Conservation (phyloP, 1,140 invertebrate species). For the Nasonia vitripennis region DNA sequence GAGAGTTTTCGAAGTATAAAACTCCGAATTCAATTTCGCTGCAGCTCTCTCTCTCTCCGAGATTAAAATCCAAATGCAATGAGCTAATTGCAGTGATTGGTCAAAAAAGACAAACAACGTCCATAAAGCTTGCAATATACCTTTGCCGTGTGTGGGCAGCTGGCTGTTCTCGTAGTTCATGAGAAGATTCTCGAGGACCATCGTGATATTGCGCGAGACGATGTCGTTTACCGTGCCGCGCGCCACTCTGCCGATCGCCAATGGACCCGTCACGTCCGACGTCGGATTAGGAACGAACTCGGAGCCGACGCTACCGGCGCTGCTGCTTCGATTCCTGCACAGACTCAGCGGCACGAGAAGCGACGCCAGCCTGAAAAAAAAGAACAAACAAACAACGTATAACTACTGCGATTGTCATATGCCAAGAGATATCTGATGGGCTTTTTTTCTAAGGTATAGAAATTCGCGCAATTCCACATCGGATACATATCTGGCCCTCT, state of each 20-base stretch:
- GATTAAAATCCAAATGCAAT: too few relatives aligned
- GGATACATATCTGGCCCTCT: too few relatives aligned
- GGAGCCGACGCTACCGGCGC: slow-evolving; percentile 26
- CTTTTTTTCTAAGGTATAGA: neutral
- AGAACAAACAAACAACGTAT: neutral
- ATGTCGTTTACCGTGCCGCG: slow-evolving; percentile 80
- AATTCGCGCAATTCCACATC: too few relatives aligned
- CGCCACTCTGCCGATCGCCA: slow-evolving; percentile 61
- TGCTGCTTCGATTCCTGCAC: slow-evolving; percentile 62
- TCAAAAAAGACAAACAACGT: too few relatives aligned
- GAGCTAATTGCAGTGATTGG: too few relatives aligned
- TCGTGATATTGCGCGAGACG: slow-evolving; percentile 87
- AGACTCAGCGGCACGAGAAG: slow-evolving; percentile 58
- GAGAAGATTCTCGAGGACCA: slow-evolving; percentile 88
- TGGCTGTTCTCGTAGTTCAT: slow-evolving; percentile 94
- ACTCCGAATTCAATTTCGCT: neutral
- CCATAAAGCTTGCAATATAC: slow-evolving; percentile 67
- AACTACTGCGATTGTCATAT: neutral
- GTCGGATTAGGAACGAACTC: slow-evolving; percentile 28
- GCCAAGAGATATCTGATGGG: too few relatives aligned
- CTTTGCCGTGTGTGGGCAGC: slow-evolving; percentile 88
- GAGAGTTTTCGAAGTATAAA: neutral
- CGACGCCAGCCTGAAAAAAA: slow-evolving; percentile 58
- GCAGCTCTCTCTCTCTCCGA: too few relatives aligned
- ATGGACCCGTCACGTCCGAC: slow-evolving; percentile 22